A percentile compares a stretch with the other conserved stretches of the same genome.
phyloP scores from a whole-genome alignment of 1,140 invertebrate species.

The Apolygus lucorum region DNA sequence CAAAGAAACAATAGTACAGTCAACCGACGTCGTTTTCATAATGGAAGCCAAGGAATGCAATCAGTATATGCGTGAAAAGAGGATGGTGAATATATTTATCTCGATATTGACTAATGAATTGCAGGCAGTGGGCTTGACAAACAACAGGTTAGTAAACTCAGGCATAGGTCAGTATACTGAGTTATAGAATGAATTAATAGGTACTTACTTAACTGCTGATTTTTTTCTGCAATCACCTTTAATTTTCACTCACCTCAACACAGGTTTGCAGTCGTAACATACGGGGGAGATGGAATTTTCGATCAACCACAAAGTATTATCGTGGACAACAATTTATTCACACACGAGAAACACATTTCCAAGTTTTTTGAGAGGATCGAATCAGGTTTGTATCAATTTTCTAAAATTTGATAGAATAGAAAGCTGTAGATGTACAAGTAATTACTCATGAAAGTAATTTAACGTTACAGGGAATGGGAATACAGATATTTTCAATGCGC shows the following conservation, averaged over 20 bases:
- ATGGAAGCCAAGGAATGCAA: conserved; percentile 80
- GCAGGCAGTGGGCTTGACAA: conserved; percentile 46
- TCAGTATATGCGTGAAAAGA: conserved; percentile 49
- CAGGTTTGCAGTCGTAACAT: conserved; percentile 70
- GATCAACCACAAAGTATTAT: conserved; percentile 58
- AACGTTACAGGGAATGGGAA: conserved; percentile 45
- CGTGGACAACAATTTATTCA: conserved; percentile 57
- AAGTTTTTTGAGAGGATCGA: conserved; percentile 51
- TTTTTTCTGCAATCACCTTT: too few species aligned
- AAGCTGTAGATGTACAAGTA: neutral
- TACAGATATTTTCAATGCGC: conserved; percentile 63
- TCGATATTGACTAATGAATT: conserved; percentile 58
- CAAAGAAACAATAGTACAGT: conserved; percentile 46
- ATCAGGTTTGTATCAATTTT: conserved; percentile 47
- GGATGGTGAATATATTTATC: conserved; percentile 57
- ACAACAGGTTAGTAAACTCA: too few species aligned
- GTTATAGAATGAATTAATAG: too few species aligned
- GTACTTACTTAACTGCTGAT: too few species aligned
- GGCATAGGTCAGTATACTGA: too few species aligned
- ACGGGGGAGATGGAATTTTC: conserved; percentile 64
- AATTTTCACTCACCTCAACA: neutral
- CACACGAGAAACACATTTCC: conserved; percentile 36
- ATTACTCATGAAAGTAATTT: conserved; percentile 9
- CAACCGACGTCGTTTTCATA: conserved; percentile 78
- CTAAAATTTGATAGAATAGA: too few species aligned